These are phyloP conservation scores for Tapirus terrestris DNA, from an alignment of 2,113 vertebrate species.

Conservation along the genomic window DNA sequence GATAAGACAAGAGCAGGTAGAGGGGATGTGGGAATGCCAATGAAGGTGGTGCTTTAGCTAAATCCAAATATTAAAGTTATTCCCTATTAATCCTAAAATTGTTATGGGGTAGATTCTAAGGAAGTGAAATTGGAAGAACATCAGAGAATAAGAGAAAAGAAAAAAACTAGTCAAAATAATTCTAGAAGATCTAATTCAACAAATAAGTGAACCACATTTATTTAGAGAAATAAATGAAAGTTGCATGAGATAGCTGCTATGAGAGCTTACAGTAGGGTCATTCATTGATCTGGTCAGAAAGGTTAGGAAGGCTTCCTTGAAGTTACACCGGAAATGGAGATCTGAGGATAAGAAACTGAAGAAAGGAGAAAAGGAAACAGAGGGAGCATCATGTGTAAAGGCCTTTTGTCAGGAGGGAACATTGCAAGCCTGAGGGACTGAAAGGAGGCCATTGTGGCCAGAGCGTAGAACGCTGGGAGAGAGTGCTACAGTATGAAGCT, in stretches of 20 bases:
- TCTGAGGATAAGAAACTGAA: constrained; percentile 11
- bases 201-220: background rate
- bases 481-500: background rate
- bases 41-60: background rate
- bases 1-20: background rate
- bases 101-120: background rate
- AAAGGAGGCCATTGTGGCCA: background rate
- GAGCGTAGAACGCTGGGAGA: background rate
- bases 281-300: background rate
- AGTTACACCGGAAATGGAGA: constrained; percentile 8
- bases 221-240: background rate
- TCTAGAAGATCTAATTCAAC: background rate
- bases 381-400: background rate
- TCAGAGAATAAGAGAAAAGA: constrained; percentile 7
- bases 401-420: constrained; percentile 1
- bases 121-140: constrained; percentile 32
- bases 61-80: background rate
- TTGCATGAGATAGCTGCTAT: background rate
- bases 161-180: constrained; percentile 16
- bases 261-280: background rate
- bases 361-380: background rate
- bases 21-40: background rate
- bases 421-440: background rate
- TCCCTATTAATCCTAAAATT: constrained; percentile 25
- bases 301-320: constrained; percentile 28